Conservation (phyloP, 2,113 vertebrate species). For the Corvus moneduloides region DNA sequence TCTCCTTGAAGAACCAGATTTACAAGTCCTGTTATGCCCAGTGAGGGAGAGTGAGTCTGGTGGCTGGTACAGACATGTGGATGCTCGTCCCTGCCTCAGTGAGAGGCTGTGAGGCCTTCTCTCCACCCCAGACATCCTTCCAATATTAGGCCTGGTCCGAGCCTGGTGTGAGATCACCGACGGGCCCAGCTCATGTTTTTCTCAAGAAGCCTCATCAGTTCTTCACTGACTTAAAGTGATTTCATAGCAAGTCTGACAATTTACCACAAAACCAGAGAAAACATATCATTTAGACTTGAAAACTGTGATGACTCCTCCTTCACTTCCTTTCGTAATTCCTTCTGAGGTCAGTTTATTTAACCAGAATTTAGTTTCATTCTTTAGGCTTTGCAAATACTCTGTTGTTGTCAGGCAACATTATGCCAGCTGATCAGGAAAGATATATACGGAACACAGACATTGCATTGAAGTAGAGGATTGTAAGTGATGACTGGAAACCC, state of each 20-base stretch:
- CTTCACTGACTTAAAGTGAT: neutral
- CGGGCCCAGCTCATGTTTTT: neutral
- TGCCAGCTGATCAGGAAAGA: neutral
- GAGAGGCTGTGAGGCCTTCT: too few relatives aligned
- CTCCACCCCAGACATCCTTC: neutral
- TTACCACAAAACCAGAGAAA: neutral
- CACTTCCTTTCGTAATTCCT: neutral
- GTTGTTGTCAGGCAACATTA: neutral
- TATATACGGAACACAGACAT: neutral
- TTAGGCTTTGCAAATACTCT: neutral
- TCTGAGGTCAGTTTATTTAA: neutral
- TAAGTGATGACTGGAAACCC: neutral
- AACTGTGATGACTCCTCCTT: neutral
- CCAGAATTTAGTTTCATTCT: neutral
- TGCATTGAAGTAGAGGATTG: neutral
- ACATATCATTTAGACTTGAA: neutral
- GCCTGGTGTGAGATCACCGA: rapidly evolving
- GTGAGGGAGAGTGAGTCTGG: neutral
- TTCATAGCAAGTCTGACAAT: neutral
- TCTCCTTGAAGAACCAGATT: neutral
- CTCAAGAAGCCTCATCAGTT: neutral
- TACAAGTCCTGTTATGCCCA: neutral
- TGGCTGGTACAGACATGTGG: neutral
- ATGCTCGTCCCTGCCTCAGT: neutral
- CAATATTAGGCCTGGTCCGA: rapidly evolving